Conservation (phyloP, 2,113 vertebrate genomes). For the Etheostoma spectabile region DNA sequence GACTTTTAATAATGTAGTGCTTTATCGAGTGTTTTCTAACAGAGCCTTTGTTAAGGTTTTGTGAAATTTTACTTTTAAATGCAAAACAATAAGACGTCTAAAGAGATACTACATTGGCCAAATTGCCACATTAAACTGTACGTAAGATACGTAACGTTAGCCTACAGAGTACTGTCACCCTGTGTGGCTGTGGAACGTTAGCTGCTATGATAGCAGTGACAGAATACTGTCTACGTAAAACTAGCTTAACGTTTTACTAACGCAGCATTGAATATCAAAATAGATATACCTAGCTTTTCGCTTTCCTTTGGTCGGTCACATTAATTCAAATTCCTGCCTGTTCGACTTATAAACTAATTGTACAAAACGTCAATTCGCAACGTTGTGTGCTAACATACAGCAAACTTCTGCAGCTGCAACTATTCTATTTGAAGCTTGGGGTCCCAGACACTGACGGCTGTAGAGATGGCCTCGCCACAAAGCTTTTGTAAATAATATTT, state of each 20-base stretch:
- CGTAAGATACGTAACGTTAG: background rate
- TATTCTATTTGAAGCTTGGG: background rate
- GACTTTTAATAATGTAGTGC: too few relatives aligned
- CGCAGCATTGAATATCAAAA: background rate
- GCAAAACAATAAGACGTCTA: background rate
- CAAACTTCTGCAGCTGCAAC: background rate
- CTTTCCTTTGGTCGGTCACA: background rate
- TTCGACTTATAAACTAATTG: background rate
- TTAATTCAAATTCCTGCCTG: background rate
- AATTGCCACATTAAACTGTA: background rate
- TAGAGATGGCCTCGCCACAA: constrained; percentile 21
- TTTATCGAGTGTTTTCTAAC: too few relatives aligned
- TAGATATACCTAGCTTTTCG: background rate
- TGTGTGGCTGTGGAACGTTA: background rate
- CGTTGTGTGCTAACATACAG: background rate
- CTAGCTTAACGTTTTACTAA: background rate
- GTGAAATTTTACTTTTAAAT: background rate
- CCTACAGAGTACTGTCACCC: background rate
- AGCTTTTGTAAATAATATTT: rapidly evolving
- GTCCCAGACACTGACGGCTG: constrained; percentile 30
- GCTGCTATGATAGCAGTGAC: constrained; percentile 6
- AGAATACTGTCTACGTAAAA: background rate
- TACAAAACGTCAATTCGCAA: background rate
- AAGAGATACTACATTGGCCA: background rate
- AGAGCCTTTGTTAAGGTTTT: too few relatives aligned